Evolutionary conservation across 2,888 invertebrate genomes (phyloP), one percentile per base, ranked within the genome.

Genomic region (Melolontha melolontha): DNA sequence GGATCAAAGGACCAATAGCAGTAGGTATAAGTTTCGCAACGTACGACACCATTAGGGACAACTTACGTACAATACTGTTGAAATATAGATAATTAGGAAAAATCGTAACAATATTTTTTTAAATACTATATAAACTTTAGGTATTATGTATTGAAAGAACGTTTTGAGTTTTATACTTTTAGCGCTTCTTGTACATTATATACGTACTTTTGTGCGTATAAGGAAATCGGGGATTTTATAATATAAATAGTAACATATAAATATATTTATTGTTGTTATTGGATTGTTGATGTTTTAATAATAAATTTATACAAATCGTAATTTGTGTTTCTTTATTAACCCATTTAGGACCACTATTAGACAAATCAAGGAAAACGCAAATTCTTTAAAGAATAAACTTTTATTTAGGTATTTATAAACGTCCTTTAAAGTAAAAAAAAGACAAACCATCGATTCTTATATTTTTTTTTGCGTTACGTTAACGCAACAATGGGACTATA

Each of bases 11-110:
- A 0, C 95, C 95, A 6, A 91, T 94, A 62, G 93, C 94, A 0
- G 94, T 94, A 8, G 98, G 98, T 67, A 96, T 98, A 77, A 97
- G 97, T 77, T 99, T 98, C 85, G 94, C 96, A 2, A 94, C 95
- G 0, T 97, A 97, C 83, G 98, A 99, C 83, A 86, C 88, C 49
- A 89, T 92, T 69, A 90, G 90, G 74, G 87, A 88, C 65, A 81
- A 86, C 7, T 83, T 92, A 27, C 83, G 90, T 72, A 76, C 74
- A 66, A 62, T 79, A 68, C 47, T 79, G 54, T 71, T 72, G 49
- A 73, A 67, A 64, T 72, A 72, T 52, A 72, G 64, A 62, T 66
- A 55, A 55, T 27, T 42, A 63, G 50, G 41, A 42, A 14, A 40
- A 41, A 16, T 44, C 41, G 16, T n/a, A 49, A 49, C 17, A 8